A percentile compares a stretch with the other conserved stretches of the same genome.
phyloP scores from a whole-genome alignment of 1,140 invertebrate species.

The Pseudoatta argentina region DNA sequence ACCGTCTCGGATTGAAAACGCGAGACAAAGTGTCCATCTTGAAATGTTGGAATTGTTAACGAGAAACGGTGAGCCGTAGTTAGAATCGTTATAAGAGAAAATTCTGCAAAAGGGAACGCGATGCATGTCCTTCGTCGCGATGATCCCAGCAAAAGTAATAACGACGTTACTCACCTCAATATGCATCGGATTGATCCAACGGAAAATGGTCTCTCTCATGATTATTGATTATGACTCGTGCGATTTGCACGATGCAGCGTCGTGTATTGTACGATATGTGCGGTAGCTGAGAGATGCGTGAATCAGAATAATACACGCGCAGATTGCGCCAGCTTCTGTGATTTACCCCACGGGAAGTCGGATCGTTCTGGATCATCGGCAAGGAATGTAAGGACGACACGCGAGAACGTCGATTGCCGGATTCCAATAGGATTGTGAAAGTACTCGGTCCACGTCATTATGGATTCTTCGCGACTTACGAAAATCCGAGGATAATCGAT shows the following conservation, averaged over 20 bases:
- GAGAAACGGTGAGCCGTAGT: background rate
- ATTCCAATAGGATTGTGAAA: slow-evolving; percentile 72
- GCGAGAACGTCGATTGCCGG: slow-evolving; percentile 71
- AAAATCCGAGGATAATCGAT: slow-evolving; percentile 44
- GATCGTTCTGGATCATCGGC: slow-evolving; percentile 78
- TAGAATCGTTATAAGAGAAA: slow-evolving; percentile 12
- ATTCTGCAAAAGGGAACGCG: slow-evolving; percentile 29
- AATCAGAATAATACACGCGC: slow-evolving; percentile 65
- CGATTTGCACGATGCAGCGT: slow-evolving; percentile 30
- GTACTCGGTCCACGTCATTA: slow-evolving; percentile 50
- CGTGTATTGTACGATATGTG: slow-evolving; percentile 2
- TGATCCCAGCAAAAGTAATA: slow-evolving; percentile 39
- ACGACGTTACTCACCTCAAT: slow-evolving; percentile 16
- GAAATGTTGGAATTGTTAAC: slow-evolving; percentile 51
- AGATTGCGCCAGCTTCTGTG: slow-evolving; percentile 44
- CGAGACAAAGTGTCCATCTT: slow-evolving; percentile 40
- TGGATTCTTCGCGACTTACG: slow-evolving; percentile 35
- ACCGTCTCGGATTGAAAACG: slow-evolving; percentile 21
- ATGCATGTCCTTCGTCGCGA: slow-evolving; percentile 27
- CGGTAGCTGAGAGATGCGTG: slow-evolving; percentile 58
- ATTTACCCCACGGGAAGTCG: slow-evolving; percentile 51
- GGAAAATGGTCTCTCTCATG: slow-evolving; percentile 61
- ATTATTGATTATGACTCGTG: slow-evolving; percentile 59
- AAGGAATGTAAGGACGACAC: slow-evolving; percentile 81
- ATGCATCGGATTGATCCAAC: background rate